Conservation (phyloP, 2,888 invertebrate genomes). For the Trilocha varians region DNA sequence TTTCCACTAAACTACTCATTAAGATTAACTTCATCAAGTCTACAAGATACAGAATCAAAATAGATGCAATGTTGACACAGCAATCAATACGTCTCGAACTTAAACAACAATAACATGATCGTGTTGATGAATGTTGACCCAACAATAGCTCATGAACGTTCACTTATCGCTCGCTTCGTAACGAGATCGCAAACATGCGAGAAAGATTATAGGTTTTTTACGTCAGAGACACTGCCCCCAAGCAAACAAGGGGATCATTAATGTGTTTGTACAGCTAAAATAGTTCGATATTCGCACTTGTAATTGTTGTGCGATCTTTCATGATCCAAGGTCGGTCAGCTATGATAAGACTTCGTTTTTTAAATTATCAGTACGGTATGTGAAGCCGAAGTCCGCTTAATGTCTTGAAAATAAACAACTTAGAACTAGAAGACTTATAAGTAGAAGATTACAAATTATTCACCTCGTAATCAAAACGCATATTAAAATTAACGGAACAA, state of each 20-base stretch:
- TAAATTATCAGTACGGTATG: no score
- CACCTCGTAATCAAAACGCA: no score
- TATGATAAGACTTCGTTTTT: no score
- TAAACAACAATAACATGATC: background rate
- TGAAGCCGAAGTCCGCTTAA: no score
- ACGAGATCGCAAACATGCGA: conserved; percentile 11
- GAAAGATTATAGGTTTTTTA: conserved; percentile 2
- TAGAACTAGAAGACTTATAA: no score
- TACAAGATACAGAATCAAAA: background rate
- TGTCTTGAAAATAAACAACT: no score
- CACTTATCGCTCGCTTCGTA: conserved; percentile 16
- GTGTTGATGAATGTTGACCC: conserved; percentile 7
- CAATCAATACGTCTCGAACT: background rate
- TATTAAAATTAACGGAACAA: no score
- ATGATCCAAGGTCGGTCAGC: no score
- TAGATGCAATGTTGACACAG: background rate
- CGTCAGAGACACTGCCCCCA: conserved; percentile 2
- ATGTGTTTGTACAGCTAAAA: background rate
- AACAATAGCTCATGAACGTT: conserved; percentile 15
- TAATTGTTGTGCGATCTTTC: no score
- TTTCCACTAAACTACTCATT: background rate
- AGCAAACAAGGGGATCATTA: background rate
- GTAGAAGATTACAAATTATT: no score
- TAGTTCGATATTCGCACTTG: background rate
- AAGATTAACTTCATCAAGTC: background rate